A percentile compares a stretch with the other conserved stretches of the same genome.
phyloP scores from a whole-genome alignment of 2,888 invertebrate species.

The Autographa gamma region DNA sequence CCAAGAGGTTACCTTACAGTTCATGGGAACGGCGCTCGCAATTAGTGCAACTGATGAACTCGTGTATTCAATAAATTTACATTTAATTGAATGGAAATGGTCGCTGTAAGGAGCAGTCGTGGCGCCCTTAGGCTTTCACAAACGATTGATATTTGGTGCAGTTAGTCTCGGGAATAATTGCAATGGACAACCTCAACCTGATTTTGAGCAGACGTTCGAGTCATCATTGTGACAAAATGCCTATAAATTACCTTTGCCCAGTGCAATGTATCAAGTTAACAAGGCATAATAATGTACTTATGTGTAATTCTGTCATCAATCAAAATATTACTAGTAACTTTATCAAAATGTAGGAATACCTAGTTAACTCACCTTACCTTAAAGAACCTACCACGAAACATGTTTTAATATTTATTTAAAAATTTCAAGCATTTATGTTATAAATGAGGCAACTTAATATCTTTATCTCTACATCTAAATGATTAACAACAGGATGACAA shows the following conservation, averaged over 20 bases:
- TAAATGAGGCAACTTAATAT: constrained; percentile 25
- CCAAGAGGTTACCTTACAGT: constrained; percentile 39
- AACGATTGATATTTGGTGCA: constrained; percentile 17
- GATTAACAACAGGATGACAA: constrained; percentile 42
- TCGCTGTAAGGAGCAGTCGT: constrained; percentile 27
- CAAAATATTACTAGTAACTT: neutral
- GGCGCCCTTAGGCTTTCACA: constrained; percentile 30
- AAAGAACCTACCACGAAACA: neutral
- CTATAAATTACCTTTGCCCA: neutral
- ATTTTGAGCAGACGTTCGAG: neutral
- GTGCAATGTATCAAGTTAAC: neutral
- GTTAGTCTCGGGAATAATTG: constrained; percentile 2
- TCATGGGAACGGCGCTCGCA: constrained; percentile 48
- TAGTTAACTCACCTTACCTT: neutral
- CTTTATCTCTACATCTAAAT: constrained; percentile 26
- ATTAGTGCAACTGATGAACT: constrained; percentile 55
- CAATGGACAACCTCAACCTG: neutral
- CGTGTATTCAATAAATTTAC: constrained; percentile 55
- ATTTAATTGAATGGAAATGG: constrained; percentile 49
- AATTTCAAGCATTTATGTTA: constrained; percentile 15
- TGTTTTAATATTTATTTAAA: neutral
- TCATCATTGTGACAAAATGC: neutral
- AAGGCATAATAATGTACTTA: neutral
- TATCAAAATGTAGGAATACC: neutral
- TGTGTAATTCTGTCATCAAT: neutral